These are phyloP conservation scores for Leucophenga varia DNA, from an alignment of 1,140 invertebrate species.

Conservation along the genomic window DNA sequence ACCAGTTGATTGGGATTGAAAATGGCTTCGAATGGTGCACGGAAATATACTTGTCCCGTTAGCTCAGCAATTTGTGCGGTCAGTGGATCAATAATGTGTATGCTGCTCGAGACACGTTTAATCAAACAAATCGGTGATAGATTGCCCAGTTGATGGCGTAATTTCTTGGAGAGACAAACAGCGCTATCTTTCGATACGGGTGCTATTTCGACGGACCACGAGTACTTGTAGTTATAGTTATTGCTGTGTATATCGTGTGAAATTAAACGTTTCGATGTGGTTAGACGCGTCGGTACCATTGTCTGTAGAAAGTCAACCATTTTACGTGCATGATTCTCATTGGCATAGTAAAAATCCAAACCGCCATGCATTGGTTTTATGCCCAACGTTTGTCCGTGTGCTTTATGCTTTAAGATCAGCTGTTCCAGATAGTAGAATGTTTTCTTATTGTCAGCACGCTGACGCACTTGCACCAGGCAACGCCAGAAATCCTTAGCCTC, in stretches of 20 bases:
- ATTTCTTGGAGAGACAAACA: constrained; percentile 86
- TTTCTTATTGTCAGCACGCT: constrained; percentile 92
- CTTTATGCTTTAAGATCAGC: constrained; percentile 92
- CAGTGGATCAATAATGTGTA: constrained; percentile 92
- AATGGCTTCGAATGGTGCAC: constrained; percentile 81
- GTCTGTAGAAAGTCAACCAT: constrained; percentile 91
- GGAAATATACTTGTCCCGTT: constrained; percentile 78
- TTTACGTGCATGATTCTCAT: constrained; percentile 89
- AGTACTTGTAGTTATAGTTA: constrained; percentile 95
- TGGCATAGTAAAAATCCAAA: constrained; percentile 93
- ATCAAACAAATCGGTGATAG: constrained; percentile 91
- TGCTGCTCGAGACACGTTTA: constrained; percentile 80
- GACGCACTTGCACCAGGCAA: constrained; percentile 82
- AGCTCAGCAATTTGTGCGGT: constrained; percentile 91
- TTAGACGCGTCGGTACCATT: constrained; percentile 83
- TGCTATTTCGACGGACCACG: constrained; percentile 92
- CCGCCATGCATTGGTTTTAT: constrained; percentile 96
- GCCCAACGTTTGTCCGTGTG: constrained; percentile 86
- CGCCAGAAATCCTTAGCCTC: constrained; percentile 99
- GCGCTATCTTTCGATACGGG: constrained; percentile 96
- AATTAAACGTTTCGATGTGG: constrained; percentile 92
- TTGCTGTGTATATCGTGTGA: constrained; percentile 98
- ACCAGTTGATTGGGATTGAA: constrained; percentile 88
- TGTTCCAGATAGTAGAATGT: constrained; percentile 99
- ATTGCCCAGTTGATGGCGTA: constrained; percentile 88